Percentiles rank a stretch among this genome's conserved stretches.
Conservation (phyloP, 2,888 invertebrate species). For the Campoplex nolae region DNA sequence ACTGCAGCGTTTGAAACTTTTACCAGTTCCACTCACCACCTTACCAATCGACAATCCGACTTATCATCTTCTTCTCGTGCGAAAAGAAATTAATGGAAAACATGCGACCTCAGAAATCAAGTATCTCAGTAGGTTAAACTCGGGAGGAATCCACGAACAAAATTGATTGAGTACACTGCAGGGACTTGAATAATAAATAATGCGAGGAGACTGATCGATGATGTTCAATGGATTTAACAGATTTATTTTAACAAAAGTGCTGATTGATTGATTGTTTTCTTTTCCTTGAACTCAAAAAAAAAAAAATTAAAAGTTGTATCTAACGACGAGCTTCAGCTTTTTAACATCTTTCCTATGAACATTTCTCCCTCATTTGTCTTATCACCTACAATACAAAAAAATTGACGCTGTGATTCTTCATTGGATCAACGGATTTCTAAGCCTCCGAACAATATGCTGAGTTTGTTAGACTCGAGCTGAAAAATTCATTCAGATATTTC, state of each 20-base stretch:
- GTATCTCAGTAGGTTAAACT: background rate
- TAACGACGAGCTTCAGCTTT: no score
- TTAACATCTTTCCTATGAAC: no score
- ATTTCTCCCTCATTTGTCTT: no score
- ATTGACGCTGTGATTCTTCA: background rate
- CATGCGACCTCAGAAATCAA: background rate
- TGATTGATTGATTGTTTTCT: no score
- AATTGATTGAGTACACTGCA: background rate
- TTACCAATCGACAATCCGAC: conserved; percentile 53
- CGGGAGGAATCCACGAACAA: background rate
- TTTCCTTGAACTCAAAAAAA: no score
- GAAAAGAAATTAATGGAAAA: background rate
- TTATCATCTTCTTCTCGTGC: conserved; percentile 43
- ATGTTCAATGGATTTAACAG: no score
- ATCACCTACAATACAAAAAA: background rate
- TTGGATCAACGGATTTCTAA: background rate
- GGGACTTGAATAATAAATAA: no score
- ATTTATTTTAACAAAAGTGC: no score
- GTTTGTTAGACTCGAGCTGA: background rate
- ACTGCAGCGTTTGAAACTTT: conserved; percentile 35
- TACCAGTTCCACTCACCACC: conserved; percentile 25
- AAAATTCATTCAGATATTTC: background rate
- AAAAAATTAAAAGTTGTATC: no score
- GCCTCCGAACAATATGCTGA: background rate
- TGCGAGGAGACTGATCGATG: no score